Evolutionary conservation across 2,113 vertebrate species (phyloP).

Genomic region (Panthera tigris): DNA sequence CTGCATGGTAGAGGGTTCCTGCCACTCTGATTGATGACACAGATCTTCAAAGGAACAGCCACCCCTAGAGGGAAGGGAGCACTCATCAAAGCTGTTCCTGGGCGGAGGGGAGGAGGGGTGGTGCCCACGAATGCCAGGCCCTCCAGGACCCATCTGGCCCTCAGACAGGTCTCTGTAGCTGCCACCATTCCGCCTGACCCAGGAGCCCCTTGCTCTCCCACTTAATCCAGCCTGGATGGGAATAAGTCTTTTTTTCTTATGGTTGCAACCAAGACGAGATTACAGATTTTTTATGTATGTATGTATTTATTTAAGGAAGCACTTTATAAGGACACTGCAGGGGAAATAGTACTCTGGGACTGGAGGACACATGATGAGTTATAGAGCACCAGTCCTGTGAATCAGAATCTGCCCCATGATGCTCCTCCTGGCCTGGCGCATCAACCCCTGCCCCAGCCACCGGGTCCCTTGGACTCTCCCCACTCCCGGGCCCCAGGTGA

Average conservation of each 20-base stretch:
- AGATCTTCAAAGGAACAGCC: constrained; percentile 26
- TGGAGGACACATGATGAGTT: neutral
- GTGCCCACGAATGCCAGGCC: neutral
- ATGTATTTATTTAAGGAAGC: neutral
- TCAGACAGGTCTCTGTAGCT: neutral
- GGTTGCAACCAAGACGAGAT: neutral
- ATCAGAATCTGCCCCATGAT: neutral
- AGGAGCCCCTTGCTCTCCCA: neutral
- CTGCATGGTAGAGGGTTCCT: neutral
- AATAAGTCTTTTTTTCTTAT: neutral
- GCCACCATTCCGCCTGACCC: neutral
- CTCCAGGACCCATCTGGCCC: neutral
- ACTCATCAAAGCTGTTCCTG: neutral
- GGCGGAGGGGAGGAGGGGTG: neutral
- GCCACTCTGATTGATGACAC: neutral
- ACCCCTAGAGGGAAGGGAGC: neutral
- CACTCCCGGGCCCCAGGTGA: neutral
- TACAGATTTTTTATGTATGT: neutral
- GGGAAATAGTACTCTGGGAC: neutral
- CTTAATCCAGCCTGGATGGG: neutral
- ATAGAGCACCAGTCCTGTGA: neutral
- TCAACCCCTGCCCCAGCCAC: neutral
- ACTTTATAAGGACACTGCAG: neutral
- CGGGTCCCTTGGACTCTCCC: neutral
- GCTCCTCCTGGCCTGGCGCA: fast-evolving